Base-by-base conservation (phyloP, 2,113 vertebrate genomes). In the Lonchura striata region DNA sequence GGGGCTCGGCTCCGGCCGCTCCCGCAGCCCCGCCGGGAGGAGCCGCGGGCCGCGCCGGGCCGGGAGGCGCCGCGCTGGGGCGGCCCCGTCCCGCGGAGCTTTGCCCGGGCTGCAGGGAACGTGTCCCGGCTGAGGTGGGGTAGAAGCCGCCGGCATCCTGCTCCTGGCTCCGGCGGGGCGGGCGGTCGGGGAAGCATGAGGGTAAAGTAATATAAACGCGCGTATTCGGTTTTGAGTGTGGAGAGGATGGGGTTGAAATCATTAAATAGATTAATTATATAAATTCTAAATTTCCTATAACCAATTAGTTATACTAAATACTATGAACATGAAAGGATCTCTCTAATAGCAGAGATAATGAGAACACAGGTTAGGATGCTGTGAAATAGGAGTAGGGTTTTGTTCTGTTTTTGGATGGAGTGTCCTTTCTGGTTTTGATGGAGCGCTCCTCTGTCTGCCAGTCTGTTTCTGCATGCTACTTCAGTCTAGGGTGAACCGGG, bases 161-260 rank as follows among this genome's bases (percentile, higher is more conserved):
- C 72, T 19, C 27, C 3, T 19, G 28, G 31, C 31, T 21, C 35
- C 10, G 6, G 20, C 19, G 4, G 16, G 14, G 23, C 46, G 9
- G 7, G 33, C 3, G 5, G 5, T 18, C 1, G 11, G 5, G 41
- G 20, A 19, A 15, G 17, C 41, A 3, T 1, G 20, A 31, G 11
- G 2, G 9, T 24, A 13, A 33, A 54, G 79, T 6, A 2, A 12
- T 64, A 23, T 28, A 25, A 79, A 69, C 1, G 9, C 14, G 14
- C 3, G 0, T 23, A 66, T 52, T 82, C 1, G 0, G 4, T 7
- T 50, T 7, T 35, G 13, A 23, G 24, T n/a, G 33, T 31, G 30
- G 10, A 21, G 14, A 16, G 11, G 10, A 7, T 11, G 31, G 11
- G 19, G 20, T 27, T 61, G 24, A 35, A 54, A 35, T 27, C 3